Evolutionary conservation across 2,113 vertebrate species (phyloP).

Genomic region (Nothocercus nigrocapillus): DNA sequence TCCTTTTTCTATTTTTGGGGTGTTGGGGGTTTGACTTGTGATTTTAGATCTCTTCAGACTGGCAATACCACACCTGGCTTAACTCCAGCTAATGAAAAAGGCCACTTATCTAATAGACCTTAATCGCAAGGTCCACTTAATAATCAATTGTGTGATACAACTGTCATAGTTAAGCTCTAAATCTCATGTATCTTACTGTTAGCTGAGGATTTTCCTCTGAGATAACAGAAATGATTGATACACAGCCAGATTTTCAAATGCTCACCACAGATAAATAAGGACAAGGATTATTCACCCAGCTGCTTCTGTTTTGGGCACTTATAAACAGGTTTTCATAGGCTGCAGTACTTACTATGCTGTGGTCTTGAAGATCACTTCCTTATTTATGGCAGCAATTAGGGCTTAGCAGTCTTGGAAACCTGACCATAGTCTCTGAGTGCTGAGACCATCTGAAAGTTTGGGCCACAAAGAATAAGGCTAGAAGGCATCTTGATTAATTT

Average conservation of each 20-base stretch:
- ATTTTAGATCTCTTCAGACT: background rate
- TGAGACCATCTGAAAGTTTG: background rate
- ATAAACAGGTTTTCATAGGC: background rate
- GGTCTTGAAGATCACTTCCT: background rate
- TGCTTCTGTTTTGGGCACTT: constrained; percentile 4
- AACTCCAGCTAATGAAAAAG: constrained; percentile 35
- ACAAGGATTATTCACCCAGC: background rate
- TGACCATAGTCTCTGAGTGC: background rate
- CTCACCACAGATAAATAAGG: background rate
- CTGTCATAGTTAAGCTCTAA: constrained; percentile 53
- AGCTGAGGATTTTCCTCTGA: constrained; percentile 56
- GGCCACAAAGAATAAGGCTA: background rate
- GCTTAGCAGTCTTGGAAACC: background rate
- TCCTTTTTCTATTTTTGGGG: background rate
- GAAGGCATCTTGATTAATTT: background rate
- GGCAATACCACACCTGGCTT: background rate
- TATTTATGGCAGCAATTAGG: background rate
- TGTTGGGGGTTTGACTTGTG: background rate
- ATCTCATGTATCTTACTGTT: constrained; percentile 57
- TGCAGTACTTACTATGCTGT: background rate
- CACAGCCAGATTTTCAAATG: constrained; percentile 11
- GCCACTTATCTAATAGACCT: constrained; percentile 55
- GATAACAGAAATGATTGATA: constrained; percentile 48
- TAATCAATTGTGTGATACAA: constrained; percentile 59
- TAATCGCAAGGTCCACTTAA: constrained; percentile 44